phyloP scores from a whole-genome alignment of 2,113 vertebrate species.

The Apteryx owenii region DNA sequence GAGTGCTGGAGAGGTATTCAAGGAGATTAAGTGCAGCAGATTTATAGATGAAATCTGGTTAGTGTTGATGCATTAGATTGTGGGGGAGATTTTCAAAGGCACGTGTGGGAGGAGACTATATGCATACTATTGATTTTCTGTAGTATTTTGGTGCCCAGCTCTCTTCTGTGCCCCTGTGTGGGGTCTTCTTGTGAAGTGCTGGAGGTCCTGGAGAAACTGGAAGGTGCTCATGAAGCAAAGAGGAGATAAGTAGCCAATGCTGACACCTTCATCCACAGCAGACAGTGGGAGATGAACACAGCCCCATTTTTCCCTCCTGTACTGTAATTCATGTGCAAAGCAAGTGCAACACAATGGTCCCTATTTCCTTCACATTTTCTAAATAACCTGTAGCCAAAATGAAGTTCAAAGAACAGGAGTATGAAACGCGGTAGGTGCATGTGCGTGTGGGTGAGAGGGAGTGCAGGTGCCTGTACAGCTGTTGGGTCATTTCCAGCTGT shows the following conservation, averaged over 20 bases:
- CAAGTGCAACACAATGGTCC: neutral
- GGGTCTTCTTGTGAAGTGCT: neutral
- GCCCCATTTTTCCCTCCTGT: rapidly evolving
- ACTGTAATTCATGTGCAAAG: neutral
- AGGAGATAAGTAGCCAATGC: neutral
- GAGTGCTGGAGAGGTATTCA: conserved; percentile 22
- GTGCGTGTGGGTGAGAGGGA: neutral
- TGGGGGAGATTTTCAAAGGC: conserved; percentile 43
- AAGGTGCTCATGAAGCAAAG: neutral
- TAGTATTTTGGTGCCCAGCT: neutral
- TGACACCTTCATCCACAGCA: neutral
- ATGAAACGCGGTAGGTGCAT: neutral
- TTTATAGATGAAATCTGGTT: conserved; percentile 69
- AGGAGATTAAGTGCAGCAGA: conserved; percentile 55
- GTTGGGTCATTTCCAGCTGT: neutral
- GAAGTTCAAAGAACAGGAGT: neutral
- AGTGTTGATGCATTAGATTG: conserved; percentile 47
- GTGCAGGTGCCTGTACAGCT: neutral
- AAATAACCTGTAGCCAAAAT: neutral
- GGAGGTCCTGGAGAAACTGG: neutral
- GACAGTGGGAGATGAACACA: neutral
- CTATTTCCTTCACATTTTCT: neutral
- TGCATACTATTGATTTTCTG: conserved; percentile 34
- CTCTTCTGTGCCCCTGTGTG: neutral
- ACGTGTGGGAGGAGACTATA: conserved; percentile 17